Conservation (phyloP, 2,797 vertebrate species). For the Melanotaenia maccullochi region DNA sequence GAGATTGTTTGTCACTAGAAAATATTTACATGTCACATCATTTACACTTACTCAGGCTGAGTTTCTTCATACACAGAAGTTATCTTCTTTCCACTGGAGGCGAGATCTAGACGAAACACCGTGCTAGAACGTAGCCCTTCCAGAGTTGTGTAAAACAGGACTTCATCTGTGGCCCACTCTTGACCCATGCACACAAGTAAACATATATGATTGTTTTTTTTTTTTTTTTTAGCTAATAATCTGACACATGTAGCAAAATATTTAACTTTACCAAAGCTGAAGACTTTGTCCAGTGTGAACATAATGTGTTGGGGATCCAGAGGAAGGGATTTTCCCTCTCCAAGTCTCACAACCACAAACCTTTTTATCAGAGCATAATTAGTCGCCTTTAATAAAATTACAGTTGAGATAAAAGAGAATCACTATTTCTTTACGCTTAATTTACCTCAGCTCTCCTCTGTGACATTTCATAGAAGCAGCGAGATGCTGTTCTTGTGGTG, state of each 20-base stretch:
- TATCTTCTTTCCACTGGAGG: conserved; percentile 66
- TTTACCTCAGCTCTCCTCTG: conserved; percentile 80
- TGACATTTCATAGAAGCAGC: conserved; percentile 85
- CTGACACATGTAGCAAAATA: background rate
- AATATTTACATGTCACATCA: background rate
- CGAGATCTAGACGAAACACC: conserved; percentile 87
- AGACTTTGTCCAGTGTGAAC: conserved; percentile 85
- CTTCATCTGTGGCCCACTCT: conserved; percentile 93
- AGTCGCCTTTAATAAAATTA: background rate
- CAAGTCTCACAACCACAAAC: conserved; percentile 86
- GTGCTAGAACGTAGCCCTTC: conserved; percentile 87
- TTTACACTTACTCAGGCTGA: conserved; percentile 87
- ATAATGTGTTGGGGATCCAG: conserved; percentile 53
- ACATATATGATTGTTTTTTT: background rate
- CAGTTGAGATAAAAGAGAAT: background rate
- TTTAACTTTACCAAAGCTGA: conserved; percentile 88
- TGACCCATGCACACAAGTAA: conserved; percentile 36
- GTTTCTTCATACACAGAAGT: conserved; percentile 88
- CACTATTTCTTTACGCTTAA: background rate
- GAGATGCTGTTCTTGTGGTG: conserved; percentile 87
- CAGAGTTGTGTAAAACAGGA: conserved; percentile 90
- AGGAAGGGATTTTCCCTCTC: conserved; percentile 18
- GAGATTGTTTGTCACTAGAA: background rate
- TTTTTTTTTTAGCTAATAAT: background rate
- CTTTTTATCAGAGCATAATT: conserved; percentile 52